Conservation (phyloP, 2,797 vertebrate genomes). For the Decapterus maruadsi region DNA sequence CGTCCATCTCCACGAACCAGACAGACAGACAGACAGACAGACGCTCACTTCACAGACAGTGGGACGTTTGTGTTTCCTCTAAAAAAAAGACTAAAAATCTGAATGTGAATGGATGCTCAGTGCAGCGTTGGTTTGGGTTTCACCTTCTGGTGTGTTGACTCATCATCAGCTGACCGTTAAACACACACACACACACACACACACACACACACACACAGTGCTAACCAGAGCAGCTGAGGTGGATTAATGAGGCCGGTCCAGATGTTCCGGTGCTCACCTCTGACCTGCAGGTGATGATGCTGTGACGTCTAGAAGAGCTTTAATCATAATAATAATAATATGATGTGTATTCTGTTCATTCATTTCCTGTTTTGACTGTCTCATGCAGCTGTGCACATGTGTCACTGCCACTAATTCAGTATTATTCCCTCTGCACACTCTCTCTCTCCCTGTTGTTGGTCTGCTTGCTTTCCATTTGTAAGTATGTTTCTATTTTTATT, state of each 20-base stretch:
- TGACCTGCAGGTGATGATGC: slow-evolving; percentile 4
- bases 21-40: too few species aligned
- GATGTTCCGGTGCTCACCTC: slow-evolving; percentile 54
- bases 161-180: slow-evolving; percentile 13
- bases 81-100: neutral
- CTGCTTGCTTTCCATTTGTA: slow-evolving; percentile 86
- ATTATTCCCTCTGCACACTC: slow-evolving; percentile 75
- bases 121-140: neutral
- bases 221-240: slow-evolving; percentile 49
- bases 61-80: too few species aligned
- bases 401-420: slow-evolving; percentile 68
- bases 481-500: slow-evolving; percentile 78
- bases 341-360: too few species aligned
- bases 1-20: too few species aligned
- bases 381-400: too few species aligned
- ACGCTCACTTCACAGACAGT: neutral
- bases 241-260: slow-evolving; percentile 52
- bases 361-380: too few species aligned
- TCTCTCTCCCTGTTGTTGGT: slow-evolving; percentile 80
- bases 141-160: neutral
- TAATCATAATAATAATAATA: too few species aligned
- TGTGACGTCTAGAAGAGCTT: too few species aligned
- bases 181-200: neutral
- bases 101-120: neutral
- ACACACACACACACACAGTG: neutral